A percentile compares a stretch with the other conserved stretches of the same genome.
phyloP scores from a whole-genome alignment of 2,113 vertebrate genomes.

The Malurus elegans region DNA sequence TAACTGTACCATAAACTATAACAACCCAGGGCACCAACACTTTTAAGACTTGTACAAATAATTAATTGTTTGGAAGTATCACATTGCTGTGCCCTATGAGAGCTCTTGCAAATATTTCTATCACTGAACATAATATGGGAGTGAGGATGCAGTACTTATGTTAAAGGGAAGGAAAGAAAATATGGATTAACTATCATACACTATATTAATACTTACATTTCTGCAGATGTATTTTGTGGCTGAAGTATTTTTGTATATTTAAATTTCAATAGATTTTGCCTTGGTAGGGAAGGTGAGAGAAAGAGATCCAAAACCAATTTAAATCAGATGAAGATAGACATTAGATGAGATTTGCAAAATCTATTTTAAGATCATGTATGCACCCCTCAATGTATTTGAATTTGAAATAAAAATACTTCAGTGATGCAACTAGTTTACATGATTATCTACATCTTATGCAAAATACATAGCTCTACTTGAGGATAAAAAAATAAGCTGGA shows the following conservation, averaged over 20 bases:
- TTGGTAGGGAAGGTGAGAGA: neutral
- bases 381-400: neutral
- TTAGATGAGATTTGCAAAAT: neutral
- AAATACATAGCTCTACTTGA: slow-evolving; percentile 15
- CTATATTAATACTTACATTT: neutral
- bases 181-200: neutral
- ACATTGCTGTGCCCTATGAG: neutral
- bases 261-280: neutral
- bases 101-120: neutral
- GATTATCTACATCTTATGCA: slow-evolving; percentile 39
- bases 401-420: slow-evolving; percentile 30
- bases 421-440: slow-evolving; percentile 21
- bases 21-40: neutral
- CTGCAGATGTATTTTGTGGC: neutral
- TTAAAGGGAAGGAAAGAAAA: neutral
- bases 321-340: neutral
- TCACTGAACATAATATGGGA: accelerated
- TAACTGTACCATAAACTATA: neutral
- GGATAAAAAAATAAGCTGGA: slow-evolving; percentile 19
- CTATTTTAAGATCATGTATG: neutral
- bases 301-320: neutral
- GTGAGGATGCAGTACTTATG: neutral
- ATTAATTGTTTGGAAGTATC: neutral
- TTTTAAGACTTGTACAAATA: neutral
- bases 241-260: neutral